Evolutionary conservation across 2,797 vertebrate species (phyloP), one percentile per base, ranked within the genome.

Genomic region (Gastrophryne carolinensis): DNA sequence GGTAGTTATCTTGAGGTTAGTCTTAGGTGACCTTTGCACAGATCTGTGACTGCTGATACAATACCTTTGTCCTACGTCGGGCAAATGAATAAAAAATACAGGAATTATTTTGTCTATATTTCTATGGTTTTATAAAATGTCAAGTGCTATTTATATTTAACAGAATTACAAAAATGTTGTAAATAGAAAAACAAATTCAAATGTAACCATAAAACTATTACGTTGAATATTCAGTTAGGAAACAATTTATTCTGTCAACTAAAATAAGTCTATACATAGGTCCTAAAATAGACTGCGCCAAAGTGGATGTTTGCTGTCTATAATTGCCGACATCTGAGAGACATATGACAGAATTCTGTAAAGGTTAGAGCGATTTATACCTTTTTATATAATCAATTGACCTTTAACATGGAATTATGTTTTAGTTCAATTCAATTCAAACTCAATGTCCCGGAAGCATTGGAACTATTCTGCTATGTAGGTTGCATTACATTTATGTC

Each of bases 301-400:
- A 44, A 44, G 15, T 44, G 15, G 39, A 44, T 7, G 3, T 29
- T 56, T 17, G 26, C 27, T 27, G 24, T 30, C 13, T 56, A 56
- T 56, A 56, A 56, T 56, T 56, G 27, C 5, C n/a, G 26, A 26
- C 5, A 29, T 29, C 5, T 56, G 24, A 56, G 27, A 29, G 53
- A 56, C 53, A 56, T 30, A 30, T 56, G 53, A 56, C 53, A 56
- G 27, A 56, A 29, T 17, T 56, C 15, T 56, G 27, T 56, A 26
- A 56, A 56, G 53, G 53, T 30, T 56, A 56, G 30, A 56, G n/a
- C 26, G 53, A 29, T 56, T 56, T 56, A 52, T 30, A 56, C 27
- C 53, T 29, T 27, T 29, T 56, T 56, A 30, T 15, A 29, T 29
- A 30, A 29, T 27, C n/a, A 23, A 30, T 29, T 56, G 27, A 29